These are phyloP conservation scores for Sterna hirundo DNA, from an alignment of 2,113 vertebrate species.

Conservation along the genomic window DNA sequence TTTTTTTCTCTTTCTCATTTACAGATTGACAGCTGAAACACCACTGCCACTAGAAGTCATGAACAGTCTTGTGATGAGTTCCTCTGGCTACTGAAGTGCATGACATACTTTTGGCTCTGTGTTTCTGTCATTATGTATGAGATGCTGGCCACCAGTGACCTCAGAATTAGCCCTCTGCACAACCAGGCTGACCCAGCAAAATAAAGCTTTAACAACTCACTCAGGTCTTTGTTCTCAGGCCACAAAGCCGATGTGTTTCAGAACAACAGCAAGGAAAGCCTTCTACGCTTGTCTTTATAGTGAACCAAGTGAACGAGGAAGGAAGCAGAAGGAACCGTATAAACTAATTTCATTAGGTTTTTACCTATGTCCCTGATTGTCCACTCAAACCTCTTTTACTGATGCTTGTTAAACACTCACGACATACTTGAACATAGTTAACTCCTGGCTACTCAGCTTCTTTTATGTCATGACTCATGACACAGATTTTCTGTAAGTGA, in stretches of 20 bases:
- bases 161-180: not conserved
- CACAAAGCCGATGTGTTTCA: not conserved
- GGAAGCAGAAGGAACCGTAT: not conserved
- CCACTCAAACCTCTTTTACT: not conserved
- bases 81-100: not conserved
- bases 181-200: not conserved
- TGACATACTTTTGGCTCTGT: not conserved
- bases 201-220: not conserved
- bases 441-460: not conserved
- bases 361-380: not conserved
- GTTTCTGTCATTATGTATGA: not conserved
- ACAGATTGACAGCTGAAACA: not conserved
- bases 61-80: not conserved
- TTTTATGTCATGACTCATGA: not conserved
- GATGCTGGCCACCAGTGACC: not conserved
- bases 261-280: not conserved
- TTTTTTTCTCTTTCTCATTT: not conserved
- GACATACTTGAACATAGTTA: not conserved
- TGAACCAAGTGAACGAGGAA: not conserved
- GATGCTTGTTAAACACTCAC: not conserved
- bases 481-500: not conserved
- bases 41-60: not conserved
- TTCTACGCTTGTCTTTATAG: fast-evolving
- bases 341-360: not conserved
- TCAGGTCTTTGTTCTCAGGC: not conserved